Conservation (phyloP, 2,888 invertebrate species). For the Apodemia zela region DNA sequence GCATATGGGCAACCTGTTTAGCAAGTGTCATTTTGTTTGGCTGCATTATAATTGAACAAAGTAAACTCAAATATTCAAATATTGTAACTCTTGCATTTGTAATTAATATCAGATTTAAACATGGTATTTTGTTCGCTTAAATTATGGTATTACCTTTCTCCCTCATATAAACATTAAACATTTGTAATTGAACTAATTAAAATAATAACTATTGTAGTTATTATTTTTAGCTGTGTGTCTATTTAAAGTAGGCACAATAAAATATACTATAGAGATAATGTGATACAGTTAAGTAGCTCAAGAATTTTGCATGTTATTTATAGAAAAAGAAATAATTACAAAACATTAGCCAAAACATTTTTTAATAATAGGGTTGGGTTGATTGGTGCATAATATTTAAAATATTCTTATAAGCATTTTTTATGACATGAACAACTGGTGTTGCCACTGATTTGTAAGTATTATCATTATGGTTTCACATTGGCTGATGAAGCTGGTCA, state of each 20-base stretch:
- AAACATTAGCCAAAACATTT: not conserved
- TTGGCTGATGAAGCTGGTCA: slow-evolving; percentile 47
- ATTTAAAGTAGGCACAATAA: not conserved
- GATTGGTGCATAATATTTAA: slow-evolving; percentile 17
- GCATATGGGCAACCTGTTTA: no score
- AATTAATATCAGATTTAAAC: no score
- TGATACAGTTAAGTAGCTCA: not conserved
- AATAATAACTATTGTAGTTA: no score
- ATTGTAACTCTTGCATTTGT: no score
- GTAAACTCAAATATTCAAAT: no score
- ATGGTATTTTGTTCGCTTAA: no score
- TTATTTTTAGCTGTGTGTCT: not conserved
- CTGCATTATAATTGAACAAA: no score
- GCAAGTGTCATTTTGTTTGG: no score
- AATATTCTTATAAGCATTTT: slow-evolving; percentile 42
- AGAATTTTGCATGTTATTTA: slow-evolving; percentile 23
- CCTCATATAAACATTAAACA: no score
- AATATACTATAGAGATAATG: not conserved
- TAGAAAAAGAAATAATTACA: slow-evolving; percentile 9
- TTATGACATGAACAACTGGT: slow-evolving; percentile 48
- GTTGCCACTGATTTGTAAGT: slow-evolving; percentile 59
- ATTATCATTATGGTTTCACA: slow-evolving; percentile 27
- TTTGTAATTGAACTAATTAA: no score
- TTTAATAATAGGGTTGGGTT: slow-evolving; percentile 18
- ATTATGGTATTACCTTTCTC: no score